phyloP scores from a whole-genome alignment of 2,797 vertebrate species.

The Hapalemur alaotrensis region DNA sequence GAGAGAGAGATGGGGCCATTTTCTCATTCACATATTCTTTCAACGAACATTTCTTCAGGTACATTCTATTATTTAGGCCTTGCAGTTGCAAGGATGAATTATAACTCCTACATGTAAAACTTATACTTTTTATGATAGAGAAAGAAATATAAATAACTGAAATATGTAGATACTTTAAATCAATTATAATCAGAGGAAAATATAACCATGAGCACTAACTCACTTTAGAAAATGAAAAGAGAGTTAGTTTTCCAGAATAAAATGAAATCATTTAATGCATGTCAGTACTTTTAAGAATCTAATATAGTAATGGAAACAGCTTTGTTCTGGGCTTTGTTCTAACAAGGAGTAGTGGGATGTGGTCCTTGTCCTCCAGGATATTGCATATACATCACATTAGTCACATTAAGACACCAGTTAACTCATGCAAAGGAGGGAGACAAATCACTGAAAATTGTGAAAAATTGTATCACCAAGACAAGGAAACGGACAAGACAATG shows the following conservation, averaged over 20 bases:
- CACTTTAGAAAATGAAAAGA: neutral
- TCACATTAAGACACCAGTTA: neutral
- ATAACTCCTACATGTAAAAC: neutral
- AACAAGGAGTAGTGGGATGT: accelerated
- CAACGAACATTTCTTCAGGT: neutral
- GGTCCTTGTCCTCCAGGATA: neutral
- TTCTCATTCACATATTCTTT: neutral
- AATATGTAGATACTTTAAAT: neutral
- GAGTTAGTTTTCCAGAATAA: neutral
- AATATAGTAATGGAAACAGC: neutral
- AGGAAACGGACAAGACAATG: neutral
- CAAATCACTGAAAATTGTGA: neutral
- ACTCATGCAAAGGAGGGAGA: neutral
- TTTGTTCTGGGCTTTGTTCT: neutral
- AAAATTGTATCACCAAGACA: neutral
- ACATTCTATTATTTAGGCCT: neutral
- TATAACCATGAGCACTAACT: neutral
- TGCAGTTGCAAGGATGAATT: neutral
- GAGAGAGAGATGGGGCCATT: neutral
- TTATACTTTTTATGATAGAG: neutral
- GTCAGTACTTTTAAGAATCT: neutral
- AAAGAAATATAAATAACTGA: slow-evolving; percentile 1
- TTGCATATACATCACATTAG: neutral
- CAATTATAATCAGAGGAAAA: slow-evolving; percentile 14
- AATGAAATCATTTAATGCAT: neutral